Percentiles rank a stretch among this genome's conserved stretches.
phyloP scores from a whole-genome alignment of 1,140 invertebrate species.

The Drosophila pachea region DNA sequence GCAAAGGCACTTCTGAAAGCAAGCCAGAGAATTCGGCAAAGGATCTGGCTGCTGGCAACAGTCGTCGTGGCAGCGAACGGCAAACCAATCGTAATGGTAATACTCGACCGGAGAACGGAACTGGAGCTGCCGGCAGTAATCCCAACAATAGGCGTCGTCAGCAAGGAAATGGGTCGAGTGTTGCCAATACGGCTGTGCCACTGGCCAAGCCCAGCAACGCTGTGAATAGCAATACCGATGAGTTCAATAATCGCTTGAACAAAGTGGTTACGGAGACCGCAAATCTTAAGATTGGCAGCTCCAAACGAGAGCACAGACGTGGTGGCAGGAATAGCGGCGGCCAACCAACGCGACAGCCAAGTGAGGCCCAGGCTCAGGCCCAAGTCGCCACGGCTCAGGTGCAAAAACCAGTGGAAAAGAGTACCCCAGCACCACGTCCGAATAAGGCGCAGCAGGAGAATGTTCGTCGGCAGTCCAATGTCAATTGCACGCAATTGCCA shows the following conservation, averaged over 20 bases:
- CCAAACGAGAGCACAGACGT: slow-evolving; percentile 54
- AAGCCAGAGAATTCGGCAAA: slow-evolving; percentile 47
- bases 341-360: slow-evolving; percentile 28
- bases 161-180: slow-evolving; percentile 21
- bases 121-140: slow-evolving; percentile 33
- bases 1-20: slow-evolving; percentile 19
- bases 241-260: slow-evolving; percentile 50
- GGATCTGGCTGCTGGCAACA: slow-evolving; percentile 22
- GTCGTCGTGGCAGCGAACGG: slow-evolving; percentile 36
- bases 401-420: slow-evolving; percentile 42
- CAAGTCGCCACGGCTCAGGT: not conserved
- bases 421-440: slow-evolving; percentile 26
- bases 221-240: slow-evolving; percentile 32
- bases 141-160: slow-evolving; percentile 42
- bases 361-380: slow-evolving; percentile 30
- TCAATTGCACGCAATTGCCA: slow-evolving; percentile 65
- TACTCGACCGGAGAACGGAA: slow-evolving; percentile 50
- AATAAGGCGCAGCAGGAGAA: slow-evolving; percentile 34
- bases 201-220: slow-evolving; percentile 10
- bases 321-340: slow-evolving; percentile 24
- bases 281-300: slow-evolving; percentile 49
- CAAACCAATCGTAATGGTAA: slow-evolving; percentile 44
- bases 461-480: slow-evolving; percentile 33
- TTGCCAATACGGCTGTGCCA: not conserved
- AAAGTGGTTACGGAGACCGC: slow-evolving; percentile 63